phyloP scores from a whole-genome alignment of 2,888 invertebrate genomes.

The Apamea sordens region DNA sequence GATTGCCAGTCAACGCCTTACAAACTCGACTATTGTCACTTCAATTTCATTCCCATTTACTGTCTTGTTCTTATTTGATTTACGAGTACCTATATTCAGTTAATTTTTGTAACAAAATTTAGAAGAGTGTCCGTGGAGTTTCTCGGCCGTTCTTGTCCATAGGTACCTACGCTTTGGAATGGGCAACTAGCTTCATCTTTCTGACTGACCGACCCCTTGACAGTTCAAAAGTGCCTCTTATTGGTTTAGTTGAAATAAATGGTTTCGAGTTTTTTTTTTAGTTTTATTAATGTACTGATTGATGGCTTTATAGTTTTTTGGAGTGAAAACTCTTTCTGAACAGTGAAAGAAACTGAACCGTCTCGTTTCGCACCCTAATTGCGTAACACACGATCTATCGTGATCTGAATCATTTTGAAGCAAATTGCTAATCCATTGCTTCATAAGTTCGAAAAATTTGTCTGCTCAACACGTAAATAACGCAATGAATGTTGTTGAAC shows the following conservation, averaged over 20 bases:
- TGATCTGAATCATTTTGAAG: no score
- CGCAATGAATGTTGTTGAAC: no score
- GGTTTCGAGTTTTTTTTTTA: no score
- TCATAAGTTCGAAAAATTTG: no score
- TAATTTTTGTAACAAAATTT: neutral
- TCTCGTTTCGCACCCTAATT: no score
- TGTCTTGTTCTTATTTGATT: neutral
- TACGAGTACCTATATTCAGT: neutral
- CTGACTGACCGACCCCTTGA: neutral
- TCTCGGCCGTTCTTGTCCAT: neutral
- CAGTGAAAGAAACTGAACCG: neutral
- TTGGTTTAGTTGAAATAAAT: no score
- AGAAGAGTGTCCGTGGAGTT: neutral
- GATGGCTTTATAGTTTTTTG: neutral
- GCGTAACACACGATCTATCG: no score
- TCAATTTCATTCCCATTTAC: slow-evolving; percentile 23
- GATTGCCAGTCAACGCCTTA: slow-evolving; percentile 23
- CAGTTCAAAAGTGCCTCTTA: neutral
- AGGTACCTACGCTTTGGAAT: neutral
- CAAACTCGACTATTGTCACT: slow-evolving; percentile 31
- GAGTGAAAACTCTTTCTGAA: neutral
- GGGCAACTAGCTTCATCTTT: neutral
- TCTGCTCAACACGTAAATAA: no score
- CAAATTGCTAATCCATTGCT: no score
- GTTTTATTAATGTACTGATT: no score